Evolutionary conservation across 64 coral and sea anemone genomes (phyloP).

Genomic region (Astreopora myriophthalma): DNA sequence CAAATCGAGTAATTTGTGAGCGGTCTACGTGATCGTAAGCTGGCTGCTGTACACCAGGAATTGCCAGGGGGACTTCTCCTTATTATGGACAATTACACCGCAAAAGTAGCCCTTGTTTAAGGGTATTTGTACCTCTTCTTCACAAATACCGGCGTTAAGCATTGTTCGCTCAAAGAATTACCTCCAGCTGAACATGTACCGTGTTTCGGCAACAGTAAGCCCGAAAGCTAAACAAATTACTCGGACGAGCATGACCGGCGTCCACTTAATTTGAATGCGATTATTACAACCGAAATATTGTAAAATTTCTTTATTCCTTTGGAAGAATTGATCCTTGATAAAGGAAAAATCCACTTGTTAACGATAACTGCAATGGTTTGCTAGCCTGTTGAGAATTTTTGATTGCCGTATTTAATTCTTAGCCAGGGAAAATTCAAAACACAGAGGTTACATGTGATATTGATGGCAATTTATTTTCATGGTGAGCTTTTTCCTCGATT

Average conservation of each 20-base stretch:
- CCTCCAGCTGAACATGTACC: not conserved
- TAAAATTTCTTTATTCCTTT: not conserved
- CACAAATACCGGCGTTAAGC: not conserved
- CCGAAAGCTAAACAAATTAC: not conserved
- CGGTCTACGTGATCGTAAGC: not conserved
- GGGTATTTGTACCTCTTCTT: not conserved
- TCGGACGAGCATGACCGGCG: not conserved
- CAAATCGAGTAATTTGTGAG: not conserved
- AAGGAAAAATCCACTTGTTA: not conserved
- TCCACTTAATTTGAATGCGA: not conserved
- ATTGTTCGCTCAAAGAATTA: not conserved
- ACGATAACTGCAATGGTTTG: not conserved
- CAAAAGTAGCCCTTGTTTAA: not conserved
- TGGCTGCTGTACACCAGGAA: not conserved
- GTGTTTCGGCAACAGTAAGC: not conserved
- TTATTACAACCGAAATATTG: not conserved
- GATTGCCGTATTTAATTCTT: not conserved
- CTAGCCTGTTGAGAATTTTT: not conserved
- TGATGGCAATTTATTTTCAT: not conserved
- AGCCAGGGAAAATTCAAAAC: not conserved
- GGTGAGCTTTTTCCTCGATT: not conserved
- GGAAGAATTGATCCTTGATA: not conserved
- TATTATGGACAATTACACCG: not conserved
- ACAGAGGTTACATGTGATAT: conserved; percentile 1
- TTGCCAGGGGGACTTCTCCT: not conserved